Evolutionary conservation across 2,888 invertebrate species (phyloP).

Genomic region (Sphaeridia pumilis): DNA sequence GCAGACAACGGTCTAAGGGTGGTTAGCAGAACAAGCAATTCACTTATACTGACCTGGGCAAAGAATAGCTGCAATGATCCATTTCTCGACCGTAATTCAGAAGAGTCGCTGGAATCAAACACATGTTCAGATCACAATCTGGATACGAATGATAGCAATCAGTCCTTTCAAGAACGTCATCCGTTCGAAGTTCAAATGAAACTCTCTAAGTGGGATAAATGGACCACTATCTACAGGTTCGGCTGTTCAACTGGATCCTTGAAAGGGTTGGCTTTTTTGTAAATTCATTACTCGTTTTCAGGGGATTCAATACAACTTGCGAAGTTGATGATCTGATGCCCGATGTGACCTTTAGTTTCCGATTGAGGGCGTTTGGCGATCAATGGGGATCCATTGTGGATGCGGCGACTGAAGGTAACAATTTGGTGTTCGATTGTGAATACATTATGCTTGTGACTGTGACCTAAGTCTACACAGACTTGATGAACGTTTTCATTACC

Average conservation of each 20-base stretch:
- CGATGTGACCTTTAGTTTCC: conserved; percentile 22
- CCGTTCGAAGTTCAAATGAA: conserved; percentile 25
- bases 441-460: too few species aligned
- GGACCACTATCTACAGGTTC: conserved; percentile 23
- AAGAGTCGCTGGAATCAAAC: too few species aligned
- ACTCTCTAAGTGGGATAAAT: conserved; percentile 8
- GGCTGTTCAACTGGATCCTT: too few species aligned
- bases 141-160: not conserved
- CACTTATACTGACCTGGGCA: conserved; percentile 17
- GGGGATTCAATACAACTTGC: conserved; percentile 19
- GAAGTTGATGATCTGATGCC: conserved; percentile 21
- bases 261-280: too few species aligned
- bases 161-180: not conserved
- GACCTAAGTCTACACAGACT: too few species aligned
- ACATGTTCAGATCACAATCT: not conserved
- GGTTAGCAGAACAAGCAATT: conserved; percentile 16
- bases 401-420: conserved; percentile 27
- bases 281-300: too few species aligned
- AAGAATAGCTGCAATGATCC: too few species aligned
- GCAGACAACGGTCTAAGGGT: conserved; percentile 22
- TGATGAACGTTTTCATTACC: not conserved
- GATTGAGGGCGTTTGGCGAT: conserved; percentile 21
- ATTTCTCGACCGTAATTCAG: too few species aligned
- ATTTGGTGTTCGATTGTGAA: too few species aligned
- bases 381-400: conserved; percentile 23